Percentiles rank a stretch among this genome's conserved stretches.
phyloP scores from a whole-genome alignment of 2,888 invertebrate species.

The Acleris holmiana region DNA sequence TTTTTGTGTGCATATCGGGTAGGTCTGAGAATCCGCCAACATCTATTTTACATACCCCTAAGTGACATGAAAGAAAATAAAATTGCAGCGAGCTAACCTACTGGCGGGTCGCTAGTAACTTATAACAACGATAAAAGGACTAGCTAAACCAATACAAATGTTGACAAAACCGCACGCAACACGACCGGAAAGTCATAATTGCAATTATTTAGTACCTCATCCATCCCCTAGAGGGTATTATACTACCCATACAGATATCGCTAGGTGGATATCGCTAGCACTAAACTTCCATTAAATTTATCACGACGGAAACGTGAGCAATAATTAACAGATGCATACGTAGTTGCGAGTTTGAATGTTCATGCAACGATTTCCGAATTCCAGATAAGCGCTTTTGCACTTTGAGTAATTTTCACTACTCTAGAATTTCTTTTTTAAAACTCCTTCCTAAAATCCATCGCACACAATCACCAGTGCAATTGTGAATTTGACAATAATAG shows the following conservation, averaged over 20 bases:
- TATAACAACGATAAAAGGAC: background rate
- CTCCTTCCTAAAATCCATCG: too few relatives aligned
- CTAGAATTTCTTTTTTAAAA: background rate
- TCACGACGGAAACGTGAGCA: slow-evolving; percentile 19
- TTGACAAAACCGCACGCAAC: slow-evolving; percentile 16
- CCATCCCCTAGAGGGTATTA: slow-evolving; percentile 9
- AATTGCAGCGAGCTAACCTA: too few relatives aligned
- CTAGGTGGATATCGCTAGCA: slow-evolving; percentile 9
- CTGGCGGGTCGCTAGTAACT: too few relatives aligned
- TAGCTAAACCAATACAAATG: slow-evolving; percentile 1
- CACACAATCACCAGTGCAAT: too few relatives aligned
- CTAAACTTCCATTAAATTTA: slow-evolving; percentile 25
- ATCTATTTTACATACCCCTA: too few relatives aligned
- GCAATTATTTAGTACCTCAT: slow-evolving; percentile 9
- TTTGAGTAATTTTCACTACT: background rate
- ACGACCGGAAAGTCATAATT: background rate
- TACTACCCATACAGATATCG: background rate
- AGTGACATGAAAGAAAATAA: too few relatives aligned
- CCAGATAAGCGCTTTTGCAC: slow-evolving; percentile 15
- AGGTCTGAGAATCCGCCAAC: too few relatives aligned
- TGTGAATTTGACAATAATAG: too few relatives aligned
- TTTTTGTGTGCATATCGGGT: too few relatives aligned
- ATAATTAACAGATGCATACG: slow-evolving; percentile 21
- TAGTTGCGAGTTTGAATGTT: background rate
- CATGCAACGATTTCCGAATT: background rate